Evolutionary conservation across 2,113 vertebrate species (phyloP).

Genomic region (Gracilinanus agilis): DNA sequence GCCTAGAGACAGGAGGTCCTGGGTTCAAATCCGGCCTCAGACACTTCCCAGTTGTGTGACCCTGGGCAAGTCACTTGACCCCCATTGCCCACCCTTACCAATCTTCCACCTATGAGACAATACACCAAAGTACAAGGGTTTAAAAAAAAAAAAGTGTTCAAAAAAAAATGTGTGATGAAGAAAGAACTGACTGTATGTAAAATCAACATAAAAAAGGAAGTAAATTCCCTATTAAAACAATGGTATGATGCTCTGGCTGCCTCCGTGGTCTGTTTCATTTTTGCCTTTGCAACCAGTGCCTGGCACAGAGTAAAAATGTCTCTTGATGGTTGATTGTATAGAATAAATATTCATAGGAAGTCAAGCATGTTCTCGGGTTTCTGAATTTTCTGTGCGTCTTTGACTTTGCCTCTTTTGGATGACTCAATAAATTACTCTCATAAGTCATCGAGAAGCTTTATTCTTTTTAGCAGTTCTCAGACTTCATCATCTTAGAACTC

Average conservation of each 20-base stretch:
- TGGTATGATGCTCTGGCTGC: neutral
- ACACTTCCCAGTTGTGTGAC: too few relatives aligned
- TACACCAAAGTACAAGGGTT: too few relatives aligned
- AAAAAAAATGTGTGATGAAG: neutral
- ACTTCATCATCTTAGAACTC: too few relatives aligned
- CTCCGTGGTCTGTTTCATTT: neutral
- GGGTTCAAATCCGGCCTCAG: too few relatives aligned
- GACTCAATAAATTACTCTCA: neutral
- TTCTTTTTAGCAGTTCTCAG: neutral
- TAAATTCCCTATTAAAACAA: neutral
- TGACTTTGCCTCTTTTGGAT: neutral
- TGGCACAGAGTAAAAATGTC: neutral
- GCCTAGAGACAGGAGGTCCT: too few relatives aligned
- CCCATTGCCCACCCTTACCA: too few relatives aligned
- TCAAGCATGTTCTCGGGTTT: neutral
- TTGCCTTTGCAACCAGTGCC: neutral
- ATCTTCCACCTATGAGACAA: too few relatives aligned
- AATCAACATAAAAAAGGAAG: neutral
- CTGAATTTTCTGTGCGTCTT: neutral
- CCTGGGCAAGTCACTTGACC: too few relatives aligned
- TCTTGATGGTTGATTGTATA: neutral
- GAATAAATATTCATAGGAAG: neutral
- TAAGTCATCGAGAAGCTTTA: neutral
- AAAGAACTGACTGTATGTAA: neutral
- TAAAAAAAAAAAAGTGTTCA: too few relatives aligned